These are phyloP conservation scores for Platycheirus rosarum DNA, from an alignment of 2,888 invertebrate genomes.

Conservation along the genomic window DNA sequence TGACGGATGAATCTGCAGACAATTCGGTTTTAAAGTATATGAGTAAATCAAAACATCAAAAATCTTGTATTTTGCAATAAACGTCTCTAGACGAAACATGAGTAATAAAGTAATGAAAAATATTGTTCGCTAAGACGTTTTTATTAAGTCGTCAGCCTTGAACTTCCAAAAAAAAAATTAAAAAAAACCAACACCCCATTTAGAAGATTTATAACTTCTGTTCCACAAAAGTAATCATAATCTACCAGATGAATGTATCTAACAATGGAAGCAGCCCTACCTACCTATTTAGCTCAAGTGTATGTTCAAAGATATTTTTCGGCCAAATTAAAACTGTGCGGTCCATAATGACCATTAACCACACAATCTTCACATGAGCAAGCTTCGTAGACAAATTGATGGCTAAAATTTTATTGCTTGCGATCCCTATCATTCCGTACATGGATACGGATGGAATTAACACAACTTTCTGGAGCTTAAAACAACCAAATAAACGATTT, in stretches of 20 bases:
- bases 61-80: not conserved
- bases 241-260: conserved; percentile 50
- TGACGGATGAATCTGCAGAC: no score
- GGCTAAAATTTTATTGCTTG: conserved; percentile 71
- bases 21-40: no score
- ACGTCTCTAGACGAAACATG: not conserved
- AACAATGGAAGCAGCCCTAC: conserved; percentile 42
- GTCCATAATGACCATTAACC: conserved; percentile 63
- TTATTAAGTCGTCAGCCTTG: conserved; percentile 46
- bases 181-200: conserved; percentile 11
- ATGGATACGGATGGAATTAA: conserved; percentile 55
- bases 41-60: no score
- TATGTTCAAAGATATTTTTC: conserved; percentile 22
- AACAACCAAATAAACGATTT: conserved; percentile 66
- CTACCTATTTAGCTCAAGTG: conserved; percentile 35
- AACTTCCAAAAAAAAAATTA: conserved; percentile 30
- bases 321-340: conserved; percentile 55
- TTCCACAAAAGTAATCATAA: conserved; percentile 55
- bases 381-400: conserved; percentile 68
- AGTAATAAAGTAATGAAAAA: conserved; percentile 15
- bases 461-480: conserved; percentile 55
- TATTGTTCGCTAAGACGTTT: not conserved
- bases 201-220: conserved; percentile 20
- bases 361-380: conserved; percentile 22
- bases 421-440: conserved; percentile 65